Conservation (phyloP, 1,140 invertebrate genomes). For the Hyposmocoma kahamanoa region DNA sequence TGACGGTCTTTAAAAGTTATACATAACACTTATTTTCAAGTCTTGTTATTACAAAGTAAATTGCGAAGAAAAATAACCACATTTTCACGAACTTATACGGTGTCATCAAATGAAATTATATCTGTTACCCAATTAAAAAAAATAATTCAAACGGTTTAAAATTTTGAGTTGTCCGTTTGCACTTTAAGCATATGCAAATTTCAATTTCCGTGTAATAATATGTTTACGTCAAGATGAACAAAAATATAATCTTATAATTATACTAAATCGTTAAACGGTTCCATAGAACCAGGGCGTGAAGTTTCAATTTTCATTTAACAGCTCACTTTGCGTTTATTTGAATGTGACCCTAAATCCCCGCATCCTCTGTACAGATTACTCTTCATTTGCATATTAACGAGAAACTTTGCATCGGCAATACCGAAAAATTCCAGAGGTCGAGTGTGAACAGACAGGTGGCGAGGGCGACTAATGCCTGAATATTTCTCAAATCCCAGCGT, state of each 20-base stretch:
- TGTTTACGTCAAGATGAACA: too few relatives aligned
- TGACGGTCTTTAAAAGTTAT: too few relatives aligned
- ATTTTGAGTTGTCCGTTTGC: too few relatives aligned
- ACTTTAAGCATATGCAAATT: too few relatives aligned
- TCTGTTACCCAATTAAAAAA: too few relatives aligned
- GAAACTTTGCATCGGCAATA: conserved; percentile 58
- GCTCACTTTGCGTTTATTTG: conserved; percentile 31
- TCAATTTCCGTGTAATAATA: too few relatives aligned
- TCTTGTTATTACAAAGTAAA: too few relatives aligned
- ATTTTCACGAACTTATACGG: too few relatives aligned
- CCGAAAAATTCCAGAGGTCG: conserved; percentile 50
- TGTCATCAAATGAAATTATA: too few relatives aligned
- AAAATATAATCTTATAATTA: conserved; percentile 43
- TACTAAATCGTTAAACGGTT: conserved; percentile 46
- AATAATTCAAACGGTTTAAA: too few relatives aligned
- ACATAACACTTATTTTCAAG: too few relatives aligned
- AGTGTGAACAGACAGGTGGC: conserved; percentile 52
- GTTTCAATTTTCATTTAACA: conserved; percentile 45
- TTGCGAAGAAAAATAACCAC: too few relatives aligned
- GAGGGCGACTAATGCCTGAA: conserved; percentile 31
- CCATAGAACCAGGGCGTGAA: conserved; percentile 47
- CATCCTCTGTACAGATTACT: conserved; percentile 52
- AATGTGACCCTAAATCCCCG: conserved; percentile 49
- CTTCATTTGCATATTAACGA: conserved; percentile 67
- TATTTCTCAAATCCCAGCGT: conserved; percentile 31